phyloP scores from a whole-genome alignment of 1,140 invertebrate species.

The Hermetia illucens region DNA sequence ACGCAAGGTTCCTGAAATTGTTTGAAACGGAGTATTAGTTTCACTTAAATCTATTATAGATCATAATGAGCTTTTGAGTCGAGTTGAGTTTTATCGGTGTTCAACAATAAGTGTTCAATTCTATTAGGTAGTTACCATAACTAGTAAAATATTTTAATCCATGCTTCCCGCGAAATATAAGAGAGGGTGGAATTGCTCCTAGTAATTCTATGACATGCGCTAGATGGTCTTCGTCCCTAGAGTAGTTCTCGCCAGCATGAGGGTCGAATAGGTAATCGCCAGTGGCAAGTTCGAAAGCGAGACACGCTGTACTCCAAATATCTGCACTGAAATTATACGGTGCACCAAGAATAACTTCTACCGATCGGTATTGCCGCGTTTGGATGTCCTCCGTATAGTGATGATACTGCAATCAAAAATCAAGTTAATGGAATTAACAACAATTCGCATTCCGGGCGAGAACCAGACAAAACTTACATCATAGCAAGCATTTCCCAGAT shows the following conservation, averaged over 20 bases:
- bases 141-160: constrained; percentile 29
- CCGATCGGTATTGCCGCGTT: constrained; percentile 91
- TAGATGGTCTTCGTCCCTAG: constrained; percentile 94
- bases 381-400: constrained; percentile 69
- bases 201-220: constrained; percentile 97
- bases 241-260: constrained; percentile 72
- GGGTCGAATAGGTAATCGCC: constrained; percentile 99
- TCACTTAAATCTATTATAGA: too few relatives aligned
- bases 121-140: constrained; percentile 16
- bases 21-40: too few relatives aligned
- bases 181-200: constrained; percentile 71
- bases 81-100: constrained; percentile 51
- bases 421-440: background rate
- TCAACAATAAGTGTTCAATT: constrained; percentile 13
- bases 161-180: constrained; percentile 27
- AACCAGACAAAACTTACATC: constrained; percentile 29
- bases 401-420: constrained; percentile 18
- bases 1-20: constrained; percentile 75
- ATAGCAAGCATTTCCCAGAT: constrained; percentile 98
- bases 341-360: constrained; percentile 92
- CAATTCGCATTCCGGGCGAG: background rate
- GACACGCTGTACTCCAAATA: constrained; percentile 97
- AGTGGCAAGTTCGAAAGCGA: constrained; percentile 97
- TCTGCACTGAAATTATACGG: constrained; percentile 91
- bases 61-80: too few relatives aligned